phyloP scores from a whole-genome alignment of 2,797 vertebrate genomes.

The Typhlichthys subterraneus region DNA sequence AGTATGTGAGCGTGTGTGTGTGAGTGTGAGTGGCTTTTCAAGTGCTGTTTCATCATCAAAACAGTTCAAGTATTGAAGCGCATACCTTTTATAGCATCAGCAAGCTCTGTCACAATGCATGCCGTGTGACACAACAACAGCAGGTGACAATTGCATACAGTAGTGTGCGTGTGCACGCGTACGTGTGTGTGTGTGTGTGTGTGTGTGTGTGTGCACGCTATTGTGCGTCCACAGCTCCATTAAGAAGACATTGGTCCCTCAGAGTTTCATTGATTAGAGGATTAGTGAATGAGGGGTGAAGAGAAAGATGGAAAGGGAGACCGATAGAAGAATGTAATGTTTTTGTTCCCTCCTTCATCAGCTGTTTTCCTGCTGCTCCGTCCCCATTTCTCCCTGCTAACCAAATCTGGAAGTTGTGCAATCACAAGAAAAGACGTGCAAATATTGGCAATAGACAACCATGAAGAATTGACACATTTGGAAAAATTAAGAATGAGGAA shows the following conservation, averaged over 20 bases:
- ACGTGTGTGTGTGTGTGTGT: neutral
- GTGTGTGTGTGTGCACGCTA: constrained; percentile 1
- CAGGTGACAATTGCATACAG: constrained; percentile 12
- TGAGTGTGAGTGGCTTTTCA: constrained; percentile 54
- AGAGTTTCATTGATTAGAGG: constrained; percentile 47
- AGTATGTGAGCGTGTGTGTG: constrained; percentile 12
- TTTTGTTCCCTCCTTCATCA: constrained; percentile 27
- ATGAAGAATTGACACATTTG: no score
- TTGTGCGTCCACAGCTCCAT: constrained; percentile 40
- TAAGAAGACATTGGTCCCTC: constrained; percentile 48
- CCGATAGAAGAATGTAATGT: constrained; percentile 30
- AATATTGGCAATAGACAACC: no score
- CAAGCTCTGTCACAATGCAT: constrained; percentile 43
- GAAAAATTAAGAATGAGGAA: neutral
- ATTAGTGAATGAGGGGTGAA: constrained; percentile 16
- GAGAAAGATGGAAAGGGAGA: constrained; percentile 8
- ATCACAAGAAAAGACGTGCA: neutral
- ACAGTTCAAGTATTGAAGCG: constrained; percentile 50
- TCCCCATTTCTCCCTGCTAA: constrained; percentile 13
- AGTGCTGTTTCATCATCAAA: constrained; percentile 53
- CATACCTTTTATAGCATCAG: constrained; percentile 36
- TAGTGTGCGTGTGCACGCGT: neutral
- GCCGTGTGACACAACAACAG: constrained; percentile 45
- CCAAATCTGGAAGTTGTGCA: neutral
- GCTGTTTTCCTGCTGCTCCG: constrained; percentile 20